Percentiles rank a stretch among this genome's conserved stretches.
These are phyloP conservation scores for Synodontis membranacea DNA, from an alignment of 2,113 vertebrate genomes.

Conservation along the genomic window DNA sequence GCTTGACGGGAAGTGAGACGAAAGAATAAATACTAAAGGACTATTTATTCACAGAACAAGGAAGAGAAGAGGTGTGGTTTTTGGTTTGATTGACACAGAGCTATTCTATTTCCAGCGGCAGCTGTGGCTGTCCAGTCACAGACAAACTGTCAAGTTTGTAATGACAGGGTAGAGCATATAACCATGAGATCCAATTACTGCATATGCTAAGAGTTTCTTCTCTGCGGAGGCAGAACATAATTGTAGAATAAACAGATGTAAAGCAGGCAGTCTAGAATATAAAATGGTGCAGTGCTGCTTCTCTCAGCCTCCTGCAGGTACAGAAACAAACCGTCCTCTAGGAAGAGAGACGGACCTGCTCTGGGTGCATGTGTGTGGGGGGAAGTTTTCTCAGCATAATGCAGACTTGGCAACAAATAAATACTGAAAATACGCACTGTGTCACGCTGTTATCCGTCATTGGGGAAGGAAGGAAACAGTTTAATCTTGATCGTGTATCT, in stretches of 20 bases:
- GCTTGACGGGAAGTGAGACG: conserved; percentile 1
- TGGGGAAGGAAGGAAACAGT: conserved; percentile 26
- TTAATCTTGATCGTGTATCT: conserved; percentile 33
- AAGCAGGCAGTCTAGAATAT: conserved; percentile 23
- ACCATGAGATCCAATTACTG: conserved; percentile 48
- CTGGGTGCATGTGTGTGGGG: conserved; percentile 9
- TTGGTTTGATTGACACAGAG: conserved; percentile 32
- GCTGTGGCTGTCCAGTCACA: conserved; percentile 30
- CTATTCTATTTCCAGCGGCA: conserved; percentile 23
- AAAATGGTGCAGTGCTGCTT: conserved; percentile 20
- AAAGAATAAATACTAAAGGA: conserved; percentile 25
- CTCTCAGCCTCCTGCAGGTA: conserved; percentile 7
- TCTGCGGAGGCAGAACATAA: conserved; percentile 43
- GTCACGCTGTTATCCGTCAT: conserved; percentile 45
- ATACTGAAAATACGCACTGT: conserved; percentile 43
- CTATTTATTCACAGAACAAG: neutral
- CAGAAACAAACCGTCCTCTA: neutral
- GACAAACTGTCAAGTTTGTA: conserved; percentile 47
- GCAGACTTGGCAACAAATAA: conserved; percentile 40
- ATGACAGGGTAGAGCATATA: conserved; percentile 46
- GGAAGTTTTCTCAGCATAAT: conserved; percentile 31
- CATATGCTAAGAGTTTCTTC: conserved; percentile 40
- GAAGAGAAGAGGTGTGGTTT: conserved; percentile 1
- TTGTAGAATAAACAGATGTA: conserved; percentile 17
- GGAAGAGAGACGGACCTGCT: neutral